Percentiles rank a stretch among this genome's conserved stretches.
phyloP scores from a whole-genome alignment of 2,113 vertebrate genomes.

The Pleuronectes platessa region DNA sequence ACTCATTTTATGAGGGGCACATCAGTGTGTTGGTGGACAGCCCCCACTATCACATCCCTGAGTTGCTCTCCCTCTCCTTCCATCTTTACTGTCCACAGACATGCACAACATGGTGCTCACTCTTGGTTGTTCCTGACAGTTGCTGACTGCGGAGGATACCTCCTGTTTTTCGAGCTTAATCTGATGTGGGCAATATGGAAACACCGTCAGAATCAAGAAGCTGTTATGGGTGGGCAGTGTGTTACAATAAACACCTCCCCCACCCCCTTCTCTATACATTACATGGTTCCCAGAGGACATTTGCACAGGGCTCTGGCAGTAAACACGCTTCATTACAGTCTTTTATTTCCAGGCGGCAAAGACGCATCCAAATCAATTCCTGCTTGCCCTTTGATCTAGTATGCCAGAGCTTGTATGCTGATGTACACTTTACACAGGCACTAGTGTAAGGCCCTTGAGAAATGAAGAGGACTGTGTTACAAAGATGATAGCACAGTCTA shows the following conservation, averaged over 20 bases:
- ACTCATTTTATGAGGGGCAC: too few species aligned
- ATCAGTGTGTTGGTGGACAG: too few species aligned
- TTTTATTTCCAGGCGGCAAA: constrained; percentile 61
- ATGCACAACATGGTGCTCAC: neutral
- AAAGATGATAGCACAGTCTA: constrained; percentile 34
- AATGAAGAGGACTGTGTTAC: constrained; percentile 35
- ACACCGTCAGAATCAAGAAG: constrained; percentile 18
- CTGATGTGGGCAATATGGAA: neutral
- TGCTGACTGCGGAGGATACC: neutral
- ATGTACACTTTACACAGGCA: constrained; percentile 24
- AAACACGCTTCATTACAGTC: constrained; percentile 64
- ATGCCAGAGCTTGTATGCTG: constrained; percentile 31
- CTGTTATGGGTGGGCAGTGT: constrained; percentile 30
- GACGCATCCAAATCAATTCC: constrained; percentile 66
- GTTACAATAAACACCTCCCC: constrained; percentile 29
- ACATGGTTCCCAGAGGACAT: constrained; percentile 50
- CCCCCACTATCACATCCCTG: too few species aligned
- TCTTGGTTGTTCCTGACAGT: constrained; percentile 5
- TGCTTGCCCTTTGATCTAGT: constrained; percentile 57
- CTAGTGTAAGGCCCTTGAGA: constrained; percentile 31
- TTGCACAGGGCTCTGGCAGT: constrained; percentile 39
- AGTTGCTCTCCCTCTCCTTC: neutral
- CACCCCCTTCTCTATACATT: constrained; percentile 36
- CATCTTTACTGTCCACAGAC: neutral
- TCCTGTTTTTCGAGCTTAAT: constrained; percentile 1